Base-by-base conservation (phyloP, 2,797 vertebrate species). In the Phoxinus dragarum region DNA sequence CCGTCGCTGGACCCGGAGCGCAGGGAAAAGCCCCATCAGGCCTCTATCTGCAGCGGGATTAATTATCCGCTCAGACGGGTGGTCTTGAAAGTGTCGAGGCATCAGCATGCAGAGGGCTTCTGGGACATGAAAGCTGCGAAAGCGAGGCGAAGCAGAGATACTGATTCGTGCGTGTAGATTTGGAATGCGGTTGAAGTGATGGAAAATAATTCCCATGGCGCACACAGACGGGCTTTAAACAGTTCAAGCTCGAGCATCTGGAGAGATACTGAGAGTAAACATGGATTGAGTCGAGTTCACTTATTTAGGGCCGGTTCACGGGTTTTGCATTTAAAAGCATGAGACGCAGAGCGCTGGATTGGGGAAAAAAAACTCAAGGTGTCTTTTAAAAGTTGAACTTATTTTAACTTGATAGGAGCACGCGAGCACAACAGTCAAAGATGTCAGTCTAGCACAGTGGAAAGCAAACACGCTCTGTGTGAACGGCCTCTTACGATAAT, bases 1-100 rank as follows among this genome's bases (percentile, higher is more conserved):
- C 81, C 74, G 54, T 77, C 82, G 74, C 1, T 56, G 44, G 56
- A 68, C 47, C 17, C n/a, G 78, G 71, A 61, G 42, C 38, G 44
- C 67, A 38, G 72, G 40, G 72, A 21, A 86, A 82, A 73, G 91
- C 68, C 81, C 88, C 14, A 71, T 64, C 75, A 90, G 82, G 59
- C 38, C 75, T 59, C 80, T 80, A 80, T 90, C 89, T 91, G 87
- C 89, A 89, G 82, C 66, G 78, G 88, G 89, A 90, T 90, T 92
- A 89, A 86, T 94, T 92, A 93, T 81, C 89, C 85, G n/a, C 80
- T 59, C 38, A 81, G 74, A 76, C 36, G 89, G 84, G 82, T 87
- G 88, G 86, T 90, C 82, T 87, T 87, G 52, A 89, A 81, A 74
- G 87, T 89, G 88, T 88, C 75, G 4, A 0, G 71, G 66, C 78